Percentiles rank a stretch among this genome's conserved stretches.
phyloP scores from a whole-genome alignment of 2,888 invertebrate species.

The Campoletis raptor region DNA sequence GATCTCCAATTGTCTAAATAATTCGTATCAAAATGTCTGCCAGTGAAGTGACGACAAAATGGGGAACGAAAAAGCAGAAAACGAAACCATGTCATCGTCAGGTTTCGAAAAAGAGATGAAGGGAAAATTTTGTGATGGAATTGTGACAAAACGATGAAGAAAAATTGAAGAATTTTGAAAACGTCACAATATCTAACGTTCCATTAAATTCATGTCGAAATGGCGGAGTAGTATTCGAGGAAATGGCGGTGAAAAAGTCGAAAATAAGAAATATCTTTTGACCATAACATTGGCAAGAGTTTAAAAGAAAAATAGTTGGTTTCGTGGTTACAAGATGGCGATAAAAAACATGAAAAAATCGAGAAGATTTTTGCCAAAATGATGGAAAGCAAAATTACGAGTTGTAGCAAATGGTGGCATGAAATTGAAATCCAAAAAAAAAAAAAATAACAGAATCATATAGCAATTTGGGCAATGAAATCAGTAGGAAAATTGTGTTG shows the following conservation, averaged over 20 bases:
- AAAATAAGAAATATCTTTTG: background rate
- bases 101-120: background rate
- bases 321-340: background rate
- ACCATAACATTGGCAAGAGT: too few relatives aligned
- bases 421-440: background rate
- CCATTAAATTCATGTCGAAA: background rate
- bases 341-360: background rate
- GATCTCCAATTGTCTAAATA: background rate
- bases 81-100: background rate
- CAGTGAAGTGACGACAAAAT: background rate
- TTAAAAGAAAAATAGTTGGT: background rate
- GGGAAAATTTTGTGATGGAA: background rate
- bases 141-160: background rate
- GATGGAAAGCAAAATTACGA: background rate
- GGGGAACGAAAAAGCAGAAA: background rate
- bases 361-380: background rate
- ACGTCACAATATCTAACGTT: background rate
- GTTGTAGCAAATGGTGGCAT: background rate
- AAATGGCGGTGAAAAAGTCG: background rate
- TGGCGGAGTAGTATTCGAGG: background rate
- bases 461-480: background rate
- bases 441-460: background rate
- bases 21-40: background rate
- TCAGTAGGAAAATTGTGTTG: background rate
- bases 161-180: background rate